Base-by-base conservation (phyloP, 1,140 invertebrate genomes). In the Sycobia sp. region DNA sequence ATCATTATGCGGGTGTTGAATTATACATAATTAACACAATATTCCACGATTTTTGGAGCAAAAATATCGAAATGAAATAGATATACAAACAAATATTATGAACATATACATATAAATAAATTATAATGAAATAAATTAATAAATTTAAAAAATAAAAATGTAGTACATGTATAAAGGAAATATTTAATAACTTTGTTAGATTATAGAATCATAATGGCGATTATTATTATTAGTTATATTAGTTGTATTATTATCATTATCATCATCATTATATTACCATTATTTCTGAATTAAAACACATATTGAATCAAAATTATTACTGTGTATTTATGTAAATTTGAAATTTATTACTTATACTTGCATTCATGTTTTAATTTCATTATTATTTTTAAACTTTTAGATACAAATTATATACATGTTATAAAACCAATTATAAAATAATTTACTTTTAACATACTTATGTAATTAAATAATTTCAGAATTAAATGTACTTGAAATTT, bases 101-200 rank as follows among this genome's bases (percentile, higher is more conserved):
- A 54, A 59, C 36, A 46, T 58, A 65, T 58, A 53, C 46, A 57
- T 65, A 65, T 59, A 50, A 43, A 44, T 59, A 58, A 59, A 54
- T 58, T 59, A 58, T 65, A 65, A 64, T 55, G 44, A 47, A 65
- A 53, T 53, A 58, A 65, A 58, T 65, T 58, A 58, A 65, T 65
- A 27, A 65, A 51, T 53, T 59, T 58, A 53, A 58, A n/a, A 59
- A 55, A 36, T 47, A 47, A 53, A 44, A 54, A 38, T 65, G 44
- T 65, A 65, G 44, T 60, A 65, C 56, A 55, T 65, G 63, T 65
- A 65, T 60, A 60, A 65, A 65, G 63, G 56, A 65, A 65, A 65
- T 65, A 65, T 65, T 55, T 65, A 65, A 58, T 58, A 59, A 65
- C 41, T 63, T 62, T 62, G 25, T 63, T 63, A 63, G 55, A 38